Percentiles rank a stretch among this genome's conserved stretches.
Evolutionary conservation across 1,140 invertebrate genomes (phyloP).

Genomic region (Stegodyphus dumicola): DNA sequence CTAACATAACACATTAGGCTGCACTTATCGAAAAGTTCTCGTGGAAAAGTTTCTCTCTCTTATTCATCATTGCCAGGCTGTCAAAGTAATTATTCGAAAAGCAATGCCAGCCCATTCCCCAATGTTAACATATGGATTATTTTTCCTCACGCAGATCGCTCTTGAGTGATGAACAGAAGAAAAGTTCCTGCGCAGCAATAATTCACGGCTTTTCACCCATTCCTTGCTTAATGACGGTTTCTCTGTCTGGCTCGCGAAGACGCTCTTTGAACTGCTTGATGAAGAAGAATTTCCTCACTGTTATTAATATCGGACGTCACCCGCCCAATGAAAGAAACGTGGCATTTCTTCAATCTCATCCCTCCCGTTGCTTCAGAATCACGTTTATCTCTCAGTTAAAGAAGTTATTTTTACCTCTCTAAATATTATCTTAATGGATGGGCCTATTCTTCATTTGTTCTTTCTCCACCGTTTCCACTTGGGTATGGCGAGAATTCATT

Average conservation of each 20-base stretch:
- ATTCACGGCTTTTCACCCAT: slow-evolving; percentile 48
- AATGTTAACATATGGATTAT: slow-evolving; percentile 58
- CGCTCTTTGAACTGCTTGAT: slow-evolving; percentile 6
- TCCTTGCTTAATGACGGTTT: slow-evolving; percentile 47
- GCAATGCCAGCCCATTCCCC: slow-evolving; percentile 39
- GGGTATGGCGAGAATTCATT: slow-evolving; percentile 21
- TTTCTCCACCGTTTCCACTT: not conserved
- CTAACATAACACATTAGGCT: slow-evolving; percentile 55
- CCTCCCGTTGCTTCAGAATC: slow-evolving; percentile 13
- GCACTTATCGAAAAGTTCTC: slow-evolving; percentile 53
- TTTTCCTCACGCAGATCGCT: slow-evolving; percentile 32
- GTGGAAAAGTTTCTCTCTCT: slow-evolving; percentile 29
- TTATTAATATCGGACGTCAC: slow-evolving; percentile 54
- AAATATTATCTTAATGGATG: slow-evolving; percentile 51
- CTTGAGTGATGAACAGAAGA: slow-evolving; percentile 44
- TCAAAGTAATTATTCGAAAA: slow-evolving; percentile 58
- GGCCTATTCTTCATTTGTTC: slow-evolving; percentile 48
- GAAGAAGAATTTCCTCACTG: slow-evolving; percentile 39
- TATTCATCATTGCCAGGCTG: slow-evolving; percentile 49
- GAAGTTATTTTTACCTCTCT: slow-evolving; percentile 57
- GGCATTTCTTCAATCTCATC: not conserved
- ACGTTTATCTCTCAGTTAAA: slow-evolving; percentile 40
- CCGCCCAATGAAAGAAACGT: slow-evolving; percentile 2
- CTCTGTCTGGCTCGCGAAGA: slow-evolving; percentile 27
- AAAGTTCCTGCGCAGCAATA: slow-evolving; percentile 38